Percentiles rank a stretch among this genome's conserved stretches.
phyloP scores from a whole-genome alignment of 2,113 vertebrate species.

The Reinhardtius hippoglossoides region DNA sequence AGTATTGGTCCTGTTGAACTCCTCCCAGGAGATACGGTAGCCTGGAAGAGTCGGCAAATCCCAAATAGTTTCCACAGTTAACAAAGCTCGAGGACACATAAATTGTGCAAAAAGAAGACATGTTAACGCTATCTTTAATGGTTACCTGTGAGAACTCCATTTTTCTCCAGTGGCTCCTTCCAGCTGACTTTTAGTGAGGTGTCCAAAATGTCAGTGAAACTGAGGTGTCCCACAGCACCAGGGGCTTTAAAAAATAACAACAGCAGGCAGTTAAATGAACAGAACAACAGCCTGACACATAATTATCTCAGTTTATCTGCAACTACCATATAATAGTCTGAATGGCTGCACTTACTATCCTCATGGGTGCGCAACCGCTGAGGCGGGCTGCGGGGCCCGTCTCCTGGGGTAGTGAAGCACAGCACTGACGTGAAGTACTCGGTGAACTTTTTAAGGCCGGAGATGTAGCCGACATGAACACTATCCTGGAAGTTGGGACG shows the following conservation, averaged over 20 bases:
- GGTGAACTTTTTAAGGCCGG: slow-evolving; percentile 91
- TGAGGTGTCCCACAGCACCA: slow-evolving; percentile 93
- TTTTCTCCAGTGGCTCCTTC: slow-evolving; percentile 96
- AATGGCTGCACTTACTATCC: slow-evolving; percentile 88
- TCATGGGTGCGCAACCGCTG: slow-evolving; percentile 93
- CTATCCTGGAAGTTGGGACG: slow-evolving; percentile 97
- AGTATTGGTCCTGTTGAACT: slow-evolving; percentile 97
- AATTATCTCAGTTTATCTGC: slow-evolving; percentile 8
- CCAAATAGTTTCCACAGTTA: not conserved
- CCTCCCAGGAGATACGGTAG: slow-evolving; percentile 99
- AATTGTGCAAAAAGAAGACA: not conserved
- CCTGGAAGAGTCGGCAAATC: slow-evolving; percentile 76
- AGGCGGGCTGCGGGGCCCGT: slow-evolving; percentile 92
- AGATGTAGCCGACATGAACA: slow-evolving; percentile 89
- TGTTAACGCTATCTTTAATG: slow-evolving; percentile 26
- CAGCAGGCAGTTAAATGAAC: not conserved
- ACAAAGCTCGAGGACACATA: not conserved
- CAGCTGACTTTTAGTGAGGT: slow-evolving; percentile 98
- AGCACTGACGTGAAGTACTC: slow-evolving; percentile 92
- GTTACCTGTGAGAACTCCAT: slow-evolving; percentile 93
- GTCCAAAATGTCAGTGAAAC: slow-evolving; percentile 97
- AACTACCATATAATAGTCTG: not conserved
- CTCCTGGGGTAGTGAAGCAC: slow-evolving; percentile 97
- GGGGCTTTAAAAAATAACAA: slow-evolving; percentile 84
- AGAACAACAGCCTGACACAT: slow-evolving; percentile 4